These are phyloP conservation scores for Steinernema carpocapsae DNA, from an alignment of 2,888 invertebrate genomes.

Conservation along the genomic window DNA sequence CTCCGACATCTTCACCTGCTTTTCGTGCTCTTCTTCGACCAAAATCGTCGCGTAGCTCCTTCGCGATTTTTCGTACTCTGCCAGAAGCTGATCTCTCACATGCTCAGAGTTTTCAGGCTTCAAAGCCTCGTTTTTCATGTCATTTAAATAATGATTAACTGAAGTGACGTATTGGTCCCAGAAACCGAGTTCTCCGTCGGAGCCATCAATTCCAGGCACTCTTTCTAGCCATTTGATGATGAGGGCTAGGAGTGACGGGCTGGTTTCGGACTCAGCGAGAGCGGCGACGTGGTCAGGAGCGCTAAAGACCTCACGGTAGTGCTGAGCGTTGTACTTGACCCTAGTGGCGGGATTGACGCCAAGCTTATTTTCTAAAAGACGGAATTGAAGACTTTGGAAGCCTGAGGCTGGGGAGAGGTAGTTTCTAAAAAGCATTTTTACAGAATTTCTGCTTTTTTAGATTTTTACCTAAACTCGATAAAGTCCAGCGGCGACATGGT, in stretches of 20 bases:
- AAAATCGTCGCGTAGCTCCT: constrained; percentile 54
- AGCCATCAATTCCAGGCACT: constrained; percentile 85
- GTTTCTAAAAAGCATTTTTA: constrained; percentile 74
- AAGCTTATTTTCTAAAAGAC: constrained; percentile 91
- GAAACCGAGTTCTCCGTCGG: constrained; percentile 81
- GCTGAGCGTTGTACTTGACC: constrained; percentile 88
- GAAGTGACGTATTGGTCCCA: constrained; percentile 84
- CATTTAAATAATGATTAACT: constrained; percentile 75
- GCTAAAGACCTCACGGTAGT: constrained; percentile 76
- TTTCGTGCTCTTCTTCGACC: constrained; percentile 81
- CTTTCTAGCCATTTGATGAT: constrained; percentile 78
- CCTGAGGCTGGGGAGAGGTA: constrained; percentile 94
- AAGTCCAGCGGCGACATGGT: constrained; percentile 99
- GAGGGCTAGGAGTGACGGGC: constrained; percentile 83
- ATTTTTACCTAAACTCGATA: constrained; percentile 81
- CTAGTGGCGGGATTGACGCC: constrained; percentile 80
- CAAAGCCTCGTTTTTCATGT: constrained; percentile 66
- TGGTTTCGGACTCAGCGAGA: constrained; percentile 78
- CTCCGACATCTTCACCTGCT: constrained; percentile 75
- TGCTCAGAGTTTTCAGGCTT: constrained; percentile 73
- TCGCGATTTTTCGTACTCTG: constrained; percentile 72
- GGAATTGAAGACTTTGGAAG: constrained; percentile 92
- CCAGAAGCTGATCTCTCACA: constrained; percentile 67
- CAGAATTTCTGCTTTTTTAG: constrained; percentile 7
- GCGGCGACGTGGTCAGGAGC: constrained; percentile 73